Conservation (phyloP, 2,113 vertebrate genomes). For the Oryzias celebensis region DNA sequence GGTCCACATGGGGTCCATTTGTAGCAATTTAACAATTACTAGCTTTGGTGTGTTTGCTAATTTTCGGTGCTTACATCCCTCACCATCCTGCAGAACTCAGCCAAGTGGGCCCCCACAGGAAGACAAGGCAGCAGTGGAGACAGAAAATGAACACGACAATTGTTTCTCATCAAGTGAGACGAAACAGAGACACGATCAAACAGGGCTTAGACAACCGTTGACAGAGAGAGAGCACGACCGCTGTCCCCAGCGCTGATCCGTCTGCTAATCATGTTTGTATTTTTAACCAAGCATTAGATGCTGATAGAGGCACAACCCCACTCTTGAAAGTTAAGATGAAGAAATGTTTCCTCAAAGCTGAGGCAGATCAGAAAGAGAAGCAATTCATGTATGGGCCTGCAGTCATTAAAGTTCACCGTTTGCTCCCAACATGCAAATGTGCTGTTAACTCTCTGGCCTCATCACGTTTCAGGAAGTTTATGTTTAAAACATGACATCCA, state of each 20-base stretch:
- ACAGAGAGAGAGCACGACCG: slow-evolving; percentile 19
- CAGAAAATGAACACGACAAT: slow-evolving; percentile 58
- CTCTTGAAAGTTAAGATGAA: not conserved
- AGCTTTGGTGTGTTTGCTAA: slow-evolving; percentile 53
- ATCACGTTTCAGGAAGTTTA: not conserved
- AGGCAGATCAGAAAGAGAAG: slow-evolving; percentile 9
- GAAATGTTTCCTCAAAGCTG: not conserved
- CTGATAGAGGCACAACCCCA: slow-evolving; percentile 7
- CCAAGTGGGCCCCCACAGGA: slow-evolving; percentile 50
- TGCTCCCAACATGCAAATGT: slow-evolving; percentile 10
- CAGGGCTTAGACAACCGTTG: slow-evolving; percentile 39
- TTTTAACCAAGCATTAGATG: slow-evolving; percentile 24
- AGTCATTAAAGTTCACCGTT: slow-evolving; percentile 17
- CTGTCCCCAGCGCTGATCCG: slow-evolving; percentile 13
- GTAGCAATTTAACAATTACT: slow-evolving; percentile 65
- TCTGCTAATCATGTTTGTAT: slow-evolving; percentile 30
- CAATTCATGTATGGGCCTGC: not conserved
- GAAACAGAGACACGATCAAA: slow-evolving; percentile 44
- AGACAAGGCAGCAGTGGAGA: slow-evolving; percentile 34
- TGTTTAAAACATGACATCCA: slow-evolving; percentile 8
- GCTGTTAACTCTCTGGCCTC: slow-evolving; percentile 10
- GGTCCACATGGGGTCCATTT: slow-evolving; percentile 66
- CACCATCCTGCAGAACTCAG: slow-evolving; percentile 31
- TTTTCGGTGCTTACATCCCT: slow-evolving; percentile 52
- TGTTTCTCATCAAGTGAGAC: slow-evolving; percentile 62